Conservation (phyloP, 2,888 invertebrate species). For the Terebella lapidaria region DNA sequence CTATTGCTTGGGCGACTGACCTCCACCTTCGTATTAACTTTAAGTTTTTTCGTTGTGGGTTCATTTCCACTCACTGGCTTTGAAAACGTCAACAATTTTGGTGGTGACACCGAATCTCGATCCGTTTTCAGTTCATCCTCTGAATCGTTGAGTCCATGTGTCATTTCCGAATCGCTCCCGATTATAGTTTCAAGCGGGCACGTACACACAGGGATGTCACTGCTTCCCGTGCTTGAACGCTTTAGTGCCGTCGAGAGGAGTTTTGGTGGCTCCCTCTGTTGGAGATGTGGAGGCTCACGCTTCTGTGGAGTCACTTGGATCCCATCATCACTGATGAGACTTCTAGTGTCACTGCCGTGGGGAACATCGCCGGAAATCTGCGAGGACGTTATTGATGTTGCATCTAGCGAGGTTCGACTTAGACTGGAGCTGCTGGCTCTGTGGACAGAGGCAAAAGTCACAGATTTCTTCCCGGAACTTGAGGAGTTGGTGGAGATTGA, state of each 20-base stretch:
- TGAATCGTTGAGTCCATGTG: background rate
- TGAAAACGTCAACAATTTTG: background rate
- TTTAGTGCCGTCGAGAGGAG: background rate
- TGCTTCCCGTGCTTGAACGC: background rate
- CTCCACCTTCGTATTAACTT: background rate
- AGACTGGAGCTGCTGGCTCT: constrained; percentile 6
- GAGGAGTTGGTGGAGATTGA: constrained; percentile 9
- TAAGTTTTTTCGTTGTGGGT: background rate
- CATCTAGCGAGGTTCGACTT: background rate
- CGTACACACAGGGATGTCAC: background rate
- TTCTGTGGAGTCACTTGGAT: background rate
- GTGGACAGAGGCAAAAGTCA: constrained; percentile 7
- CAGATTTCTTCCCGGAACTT: constrained; percentile 3
- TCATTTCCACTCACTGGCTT: background rate
- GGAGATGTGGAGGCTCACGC: background rate
- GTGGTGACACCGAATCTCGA: background rate
- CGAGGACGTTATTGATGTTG: background rate
- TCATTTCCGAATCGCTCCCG: background rate
- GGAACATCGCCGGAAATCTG: background rate
- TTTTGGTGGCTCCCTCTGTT: background rate
- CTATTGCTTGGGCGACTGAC: too few relatives aligned
- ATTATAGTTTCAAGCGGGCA: background rate
- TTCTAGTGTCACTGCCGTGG: background rate
- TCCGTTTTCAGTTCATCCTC: background rate
- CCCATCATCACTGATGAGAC: background rate